Evolutionary conservation across 2,113 vertebrate species (phyloP).

Genomic region (Brachypteracias leptosomus): DNA sequence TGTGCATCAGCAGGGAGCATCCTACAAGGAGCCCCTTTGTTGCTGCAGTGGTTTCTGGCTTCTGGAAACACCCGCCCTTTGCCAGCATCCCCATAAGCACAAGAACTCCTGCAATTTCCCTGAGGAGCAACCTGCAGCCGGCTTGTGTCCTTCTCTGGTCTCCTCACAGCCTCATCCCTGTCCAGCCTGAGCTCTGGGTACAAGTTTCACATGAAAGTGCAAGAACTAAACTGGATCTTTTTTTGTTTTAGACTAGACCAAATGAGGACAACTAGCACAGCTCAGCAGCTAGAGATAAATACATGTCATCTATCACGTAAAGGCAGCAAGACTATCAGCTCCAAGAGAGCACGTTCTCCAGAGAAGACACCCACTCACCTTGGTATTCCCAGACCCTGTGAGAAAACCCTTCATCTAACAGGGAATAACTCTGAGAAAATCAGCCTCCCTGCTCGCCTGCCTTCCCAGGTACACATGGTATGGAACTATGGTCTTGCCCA

Average conservation of each 20-base stretch:
- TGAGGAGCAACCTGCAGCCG: not conserved
- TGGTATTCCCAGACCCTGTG: not conserved
- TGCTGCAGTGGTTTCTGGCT: not conserved
- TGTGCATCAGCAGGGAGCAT: not conserved
- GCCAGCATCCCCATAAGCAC: not conserved
- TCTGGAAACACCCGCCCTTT: not conserved
- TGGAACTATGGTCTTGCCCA: not conserved
- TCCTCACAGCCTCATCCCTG: not conserved
- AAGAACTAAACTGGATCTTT: not conserved
- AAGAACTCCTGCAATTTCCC: not conserved
- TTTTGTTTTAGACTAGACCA: not conserved
- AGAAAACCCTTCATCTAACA: not conserved
- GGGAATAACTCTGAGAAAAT: not conserved
- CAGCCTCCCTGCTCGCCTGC: not conserved
- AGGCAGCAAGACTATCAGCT: not conserved
- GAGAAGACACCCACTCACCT: not conserved
- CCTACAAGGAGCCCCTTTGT: not conserved
- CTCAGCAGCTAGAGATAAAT: not conserved
- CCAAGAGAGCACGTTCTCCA: not conserved
- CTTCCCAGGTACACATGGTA: not conserved
- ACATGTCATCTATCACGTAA: not conserved
- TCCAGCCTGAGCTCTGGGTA: not conserved
- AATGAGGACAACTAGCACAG: not conserved
- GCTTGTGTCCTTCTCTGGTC: not conserved
- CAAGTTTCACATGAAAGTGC: not conserved